phyloP scores from a whole-genome alignment of 2,797 vertebrate species.

The Pseudochromis fuscus region DNA sequence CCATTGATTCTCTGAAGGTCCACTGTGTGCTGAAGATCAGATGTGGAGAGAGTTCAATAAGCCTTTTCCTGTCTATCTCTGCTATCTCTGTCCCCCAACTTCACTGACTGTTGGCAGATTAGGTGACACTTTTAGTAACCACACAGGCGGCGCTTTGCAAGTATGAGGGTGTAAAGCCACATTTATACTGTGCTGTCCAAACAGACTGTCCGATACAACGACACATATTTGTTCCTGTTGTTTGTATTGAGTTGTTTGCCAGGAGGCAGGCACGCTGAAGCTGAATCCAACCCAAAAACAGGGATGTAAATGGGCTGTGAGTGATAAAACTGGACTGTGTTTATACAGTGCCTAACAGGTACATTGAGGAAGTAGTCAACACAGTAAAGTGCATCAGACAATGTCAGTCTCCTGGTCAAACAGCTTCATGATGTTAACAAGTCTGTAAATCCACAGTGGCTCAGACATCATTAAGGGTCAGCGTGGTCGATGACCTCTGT shows the following conservation, averaged over 20 bases:
- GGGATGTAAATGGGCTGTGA: slow-evolving; percentile 28
- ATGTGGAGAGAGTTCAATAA: slow-evolving; percentile 40
- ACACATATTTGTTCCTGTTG: slow-evolving; percentile 36
- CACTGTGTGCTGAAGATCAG: slow-evolving; percentile 40
- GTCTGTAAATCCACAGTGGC: slow-evolving; percentile 13
- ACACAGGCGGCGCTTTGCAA: slow-evolving; percentile 17
- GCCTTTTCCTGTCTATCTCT: slow-evolving; percentile 36
- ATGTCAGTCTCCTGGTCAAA: slow-evolving; percentile 18
- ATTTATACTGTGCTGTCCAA: slow-evolving; percentile 41
- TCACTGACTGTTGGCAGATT: slow-evolving; percentile 40
- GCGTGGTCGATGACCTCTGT: slow-evolving; percentile 11
- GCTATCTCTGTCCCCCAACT: slow-evolving; percentile 37
- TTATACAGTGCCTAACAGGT: slow-evolving; percentile 9
- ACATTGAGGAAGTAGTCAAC: slow-evolving; percentile 19
- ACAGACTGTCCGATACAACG: slow-evolving; percentile 33
- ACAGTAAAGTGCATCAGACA: slow-evolving; percentile 29
- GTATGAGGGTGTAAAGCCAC: slow-evolving; percentile 32
- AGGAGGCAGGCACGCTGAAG: slow-evolving; percentile 31
- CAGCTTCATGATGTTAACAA: slow-evolving; percentile 19
- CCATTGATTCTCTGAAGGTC: slow-evolving; percentile 55
- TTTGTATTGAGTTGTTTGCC: slow-evolving; percentile 45
- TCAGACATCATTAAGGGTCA: slow-evolving; percentile 17
- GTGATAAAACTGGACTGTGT: slow-evolving; percentile 1
- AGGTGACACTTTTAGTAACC: slow-evolving; percentile 36
- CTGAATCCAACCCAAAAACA: slow-evolving; percentile 13